Evolutionary conservation across 2,797 vertebrate species (phyloP).

Genomic region (Acrocephalus scirpaceus): DNA sequence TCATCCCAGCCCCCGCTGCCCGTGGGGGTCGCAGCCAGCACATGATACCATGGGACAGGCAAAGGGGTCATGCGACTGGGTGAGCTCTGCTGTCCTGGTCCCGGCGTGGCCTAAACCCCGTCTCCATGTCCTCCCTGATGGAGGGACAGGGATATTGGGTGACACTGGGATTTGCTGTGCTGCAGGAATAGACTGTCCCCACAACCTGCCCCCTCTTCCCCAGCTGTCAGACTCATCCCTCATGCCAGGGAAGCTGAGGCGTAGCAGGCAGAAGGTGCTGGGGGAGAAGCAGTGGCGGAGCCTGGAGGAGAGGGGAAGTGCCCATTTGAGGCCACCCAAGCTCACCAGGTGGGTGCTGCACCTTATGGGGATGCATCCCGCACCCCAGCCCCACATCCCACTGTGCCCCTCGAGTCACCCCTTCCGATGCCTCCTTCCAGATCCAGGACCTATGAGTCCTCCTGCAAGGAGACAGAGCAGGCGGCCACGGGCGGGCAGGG

Average conservation of each 20-base stretch:
- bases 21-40: neutral
- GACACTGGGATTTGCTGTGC: neutral
- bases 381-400: neutral
- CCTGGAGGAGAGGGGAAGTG: slow-evolving; percentile 77
- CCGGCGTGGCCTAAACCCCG: neutral
- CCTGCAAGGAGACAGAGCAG: neutral
- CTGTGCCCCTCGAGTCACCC: neutral
- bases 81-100: neutral
- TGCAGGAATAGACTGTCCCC: neutral
- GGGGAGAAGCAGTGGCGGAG: slow-evolving; percentile 76
- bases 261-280: slow-evolving; percentile 63
- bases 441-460: slow-evolving; percentile 77
- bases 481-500: neutral
- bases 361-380: rapidly evolving
- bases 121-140: neutral
- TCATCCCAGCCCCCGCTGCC: neutral
- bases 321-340: slow-evolving; percentile 40
- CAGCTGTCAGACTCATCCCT: slow-evolving; percentile 71
- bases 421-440: slow-evolving; percentile 51
- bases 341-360: slow-evolving; percentile 72
- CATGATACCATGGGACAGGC: too few relatives aligned
- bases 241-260: slow-evolving; percentile 70
- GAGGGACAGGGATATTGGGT: neutral
- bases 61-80: rapidly evolving
- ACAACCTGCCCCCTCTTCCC: neutral